Percentiles rank a stretch among this genome's conserved stretches.
These are phyloP conservation scores for Choloepus hoffmanni DNA, from an alignment of 2,113 vertebrate species.

Conservation along the genomic window DNA sequence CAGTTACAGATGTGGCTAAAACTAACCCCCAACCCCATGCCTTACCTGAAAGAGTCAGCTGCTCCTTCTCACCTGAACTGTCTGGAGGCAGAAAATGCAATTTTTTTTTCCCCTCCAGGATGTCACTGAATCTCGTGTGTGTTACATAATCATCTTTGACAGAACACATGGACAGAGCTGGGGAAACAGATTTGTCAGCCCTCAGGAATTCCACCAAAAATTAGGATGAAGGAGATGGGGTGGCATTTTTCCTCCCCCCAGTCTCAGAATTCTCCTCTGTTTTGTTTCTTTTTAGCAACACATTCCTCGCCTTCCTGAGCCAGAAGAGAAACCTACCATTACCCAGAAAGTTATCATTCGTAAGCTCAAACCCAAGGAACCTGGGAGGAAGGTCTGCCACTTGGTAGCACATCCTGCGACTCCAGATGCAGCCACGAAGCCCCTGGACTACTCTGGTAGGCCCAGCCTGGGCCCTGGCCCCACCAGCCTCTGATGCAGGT, in stretches of 20 bases:
- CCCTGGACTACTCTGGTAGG: slow-evolving; percentile 87
- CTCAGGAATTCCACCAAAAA: slow-evolving; percentile 62
- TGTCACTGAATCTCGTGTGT: not conserved
- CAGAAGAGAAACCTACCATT: slow-evolving; percentile 71
- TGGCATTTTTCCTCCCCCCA: not conserved
- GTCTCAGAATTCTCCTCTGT: slow-evolving; percentile 28
- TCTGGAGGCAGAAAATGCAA: not conserved
- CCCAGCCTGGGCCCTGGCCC: not conserved
- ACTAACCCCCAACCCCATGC: not conserved
- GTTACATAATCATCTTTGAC: not conserved
- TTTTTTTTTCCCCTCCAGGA: not conserved
- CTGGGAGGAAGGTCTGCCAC: slow-evolving; percentile 61
- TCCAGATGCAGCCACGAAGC: slow-evolving; percentile 63
- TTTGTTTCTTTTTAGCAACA: slow-evolving; percentile 84
- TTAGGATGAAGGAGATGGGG: not conserved
- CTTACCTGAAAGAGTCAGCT: not conserved
- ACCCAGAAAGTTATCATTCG: slow-evolving; percentile 81
- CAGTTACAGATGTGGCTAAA: not conserved
- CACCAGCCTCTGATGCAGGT: not conserved
- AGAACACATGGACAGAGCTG: slow-evolving; percentile 47
- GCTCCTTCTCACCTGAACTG: not conserved
- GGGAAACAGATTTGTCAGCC: slow-evolving; percentile 35
- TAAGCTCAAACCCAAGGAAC: slow-evolving; percentile 82
- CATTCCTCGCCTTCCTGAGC: slow-evolving; percentile 75
- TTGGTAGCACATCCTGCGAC: slow-evolving; percentile 82